phyloP scores from a whole-genome alignment of 2,113 vertebrate genomes.

The Xiphophorus maculatus region DNA sequence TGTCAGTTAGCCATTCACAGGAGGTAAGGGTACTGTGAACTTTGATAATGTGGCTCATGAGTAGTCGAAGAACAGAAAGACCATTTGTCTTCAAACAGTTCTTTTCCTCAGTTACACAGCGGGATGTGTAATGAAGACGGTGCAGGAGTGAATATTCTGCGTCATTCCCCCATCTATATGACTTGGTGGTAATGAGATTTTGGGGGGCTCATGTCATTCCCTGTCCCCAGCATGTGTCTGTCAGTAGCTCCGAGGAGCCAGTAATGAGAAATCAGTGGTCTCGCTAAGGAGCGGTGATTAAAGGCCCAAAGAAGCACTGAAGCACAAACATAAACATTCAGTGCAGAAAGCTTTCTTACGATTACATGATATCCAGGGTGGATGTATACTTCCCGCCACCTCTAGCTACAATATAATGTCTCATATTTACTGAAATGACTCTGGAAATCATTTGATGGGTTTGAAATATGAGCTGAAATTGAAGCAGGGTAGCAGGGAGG shows the following conservation, averaged over 20 bases:
- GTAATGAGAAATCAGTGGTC: slow-evolving; percentile 65
- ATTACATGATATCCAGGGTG: slow-evolving; percentile 38
- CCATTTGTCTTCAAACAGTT: slow-evolving; percentile 60
- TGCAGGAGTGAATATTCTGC: slow-evolving; percentile 50
- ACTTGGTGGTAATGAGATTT: slow-evolving; percentile 68
- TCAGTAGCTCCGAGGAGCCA: slow-evolving; percentile 43
- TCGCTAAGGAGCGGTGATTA: slow-evolving; percentile 57
- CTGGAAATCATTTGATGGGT: slow-evolving; percentile 37
- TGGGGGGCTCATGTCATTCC: slow-evolving; percentile 43
- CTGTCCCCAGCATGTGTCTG: slow-evolving; percentile 59
- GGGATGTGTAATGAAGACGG: slow-evolving; percentile 64
- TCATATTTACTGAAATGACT: slow-evolving; percentile 52
- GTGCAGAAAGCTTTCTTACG: slow-evolving; percentile 33
- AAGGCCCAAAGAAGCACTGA: slow-evolving; percentile 38
- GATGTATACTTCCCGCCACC: slow-evolving; percentile 8
- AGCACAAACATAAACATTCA: slow-evolving; percentile 41
- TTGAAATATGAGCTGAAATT: slow-evolving; percentile 47
- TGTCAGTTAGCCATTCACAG: not conserved
- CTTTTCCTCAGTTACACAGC: slow-evolving; percentile 47
- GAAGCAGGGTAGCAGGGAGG: slow-evolving; percentile 23
- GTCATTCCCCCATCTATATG: slow-evolving; percentile 52
- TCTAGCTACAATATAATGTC: slow-evolving; percentile 49
- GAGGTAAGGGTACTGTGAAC: slow-evolving; percentile 43
- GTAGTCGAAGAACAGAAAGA: slow-evolving; percentile 51
- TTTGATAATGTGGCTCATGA: slow-evolving; percentile 54